These are phyloP conservation scores for Timema cristinae DNA, from an alignment of 2,888 invertebrate species.

Conservation along the genomic window DNA sequence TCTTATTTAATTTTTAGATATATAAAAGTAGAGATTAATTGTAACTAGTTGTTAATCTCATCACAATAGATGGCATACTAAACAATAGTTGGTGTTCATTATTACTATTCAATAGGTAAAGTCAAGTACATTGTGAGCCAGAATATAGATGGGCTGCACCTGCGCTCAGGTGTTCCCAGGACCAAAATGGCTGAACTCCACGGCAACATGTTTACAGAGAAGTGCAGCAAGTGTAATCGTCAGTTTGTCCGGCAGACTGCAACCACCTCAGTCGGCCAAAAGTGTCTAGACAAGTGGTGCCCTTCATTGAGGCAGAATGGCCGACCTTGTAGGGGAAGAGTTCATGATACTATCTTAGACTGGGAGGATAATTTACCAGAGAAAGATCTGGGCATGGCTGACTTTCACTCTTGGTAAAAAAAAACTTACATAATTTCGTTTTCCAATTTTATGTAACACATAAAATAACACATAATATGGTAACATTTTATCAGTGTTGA, in stretches of 20 bases:
- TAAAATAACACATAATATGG: neutral
- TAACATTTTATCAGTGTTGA: no score
- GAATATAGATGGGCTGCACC: slow-evolving; percentile 96
- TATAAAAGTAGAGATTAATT: neutral
- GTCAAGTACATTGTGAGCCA: slow-evolving; percentile 90
- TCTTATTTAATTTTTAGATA: no score
- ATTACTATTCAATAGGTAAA: slow-evolving; percentile 48
- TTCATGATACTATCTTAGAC: slow-evolving; percentile 90
- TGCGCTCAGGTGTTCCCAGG: slow-evolving; percentile 81
- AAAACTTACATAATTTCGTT: neutral
- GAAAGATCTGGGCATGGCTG: slow-evolving; percentile 75
- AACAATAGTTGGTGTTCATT: no score
- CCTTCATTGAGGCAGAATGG: slow-evolving; percentile 57
- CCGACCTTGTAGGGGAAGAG: slow-evolving; percentile 79
- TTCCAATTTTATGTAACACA: neutral
- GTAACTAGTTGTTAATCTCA: no score
- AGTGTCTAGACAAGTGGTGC: slow-evolving; percentile 62
- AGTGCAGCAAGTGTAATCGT: slow-evolving; percentile 86
- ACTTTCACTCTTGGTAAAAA: slow-evolving; percentile 76
- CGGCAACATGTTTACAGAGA: slow-evolving; percentile 96
- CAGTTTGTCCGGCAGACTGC: slow-evolving; percentile 75
- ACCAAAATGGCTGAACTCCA: slow-evolving; percentile 86
- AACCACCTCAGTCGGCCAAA: slow-evolving; percentile 76
- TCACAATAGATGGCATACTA: no score
- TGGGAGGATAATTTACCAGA: slow-evolving; percentile 96